Conservation (phyloP, 2,888 invertebrate genomes). For the Drosophila tripunctata region DNA sequence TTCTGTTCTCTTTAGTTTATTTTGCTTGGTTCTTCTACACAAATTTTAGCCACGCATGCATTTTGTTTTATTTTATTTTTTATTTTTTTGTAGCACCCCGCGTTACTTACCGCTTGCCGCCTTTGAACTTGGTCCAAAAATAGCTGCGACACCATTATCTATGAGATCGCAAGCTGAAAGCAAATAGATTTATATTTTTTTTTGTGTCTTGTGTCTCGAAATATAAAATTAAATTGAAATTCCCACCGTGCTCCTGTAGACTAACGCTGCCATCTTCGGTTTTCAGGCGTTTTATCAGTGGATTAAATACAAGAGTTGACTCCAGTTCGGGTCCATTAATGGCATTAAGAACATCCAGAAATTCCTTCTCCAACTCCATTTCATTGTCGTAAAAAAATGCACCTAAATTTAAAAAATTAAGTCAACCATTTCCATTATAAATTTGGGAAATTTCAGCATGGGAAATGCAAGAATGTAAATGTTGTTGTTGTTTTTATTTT, state of each 20-base stretch:
- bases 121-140: constrained; percentile 88
- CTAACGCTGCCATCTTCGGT: constrained; percentile 73
- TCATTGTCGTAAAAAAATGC: constrained; percentile 86
- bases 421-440: not conserved
- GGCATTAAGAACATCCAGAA: constrained; percentile 85
- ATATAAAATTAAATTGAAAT: not conserved
- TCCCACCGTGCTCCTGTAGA: constrained; percentile 78
- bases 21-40: constrained; percentile 65
- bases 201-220: not conserved
- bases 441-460: not conserved
- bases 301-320: constrained; percentile 77
- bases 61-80: not conserved
- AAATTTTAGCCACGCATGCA: constrained; percentile 15
- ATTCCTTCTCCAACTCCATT: constrained; percentile 86
- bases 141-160: constrained; percentile 88
- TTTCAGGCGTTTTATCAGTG: constrained; percentile 73
- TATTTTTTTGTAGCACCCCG: not conserved
- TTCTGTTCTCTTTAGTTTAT: constrained; percentile 35
- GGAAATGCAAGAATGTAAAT: no score
- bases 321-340: constrained; percentile 78
- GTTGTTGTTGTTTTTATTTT: not conserved
- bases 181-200: constrained; percentile 8
- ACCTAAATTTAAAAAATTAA: constrained; percentile 64
- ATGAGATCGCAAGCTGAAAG: constrained; percentile 88
- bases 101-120: constrained; percentile 79